Evolutionary conservation across 2,888 invertebrate species (phyloP).

Genomic region (Colletes collaris): DNA sequence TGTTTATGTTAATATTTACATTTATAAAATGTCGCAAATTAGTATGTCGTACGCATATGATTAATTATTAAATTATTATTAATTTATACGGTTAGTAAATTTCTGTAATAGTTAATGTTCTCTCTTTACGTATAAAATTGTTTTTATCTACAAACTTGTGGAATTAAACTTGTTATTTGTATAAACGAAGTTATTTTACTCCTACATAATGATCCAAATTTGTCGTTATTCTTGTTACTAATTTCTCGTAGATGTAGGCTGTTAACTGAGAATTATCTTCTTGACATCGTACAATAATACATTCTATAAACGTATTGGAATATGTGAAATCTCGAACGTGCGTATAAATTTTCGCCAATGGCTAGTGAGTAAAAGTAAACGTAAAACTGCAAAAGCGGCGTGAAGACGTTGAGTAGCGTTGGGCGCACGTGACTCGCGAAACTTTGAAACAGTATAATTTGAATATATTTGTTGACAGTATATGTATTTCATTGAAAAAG

Average conservation of each 20-base stretch:
- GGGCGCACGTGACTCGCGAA: constrained; percentile 40
- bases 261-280: constrained; percentile 11
- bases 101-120: background rate
- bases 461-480: background rate
- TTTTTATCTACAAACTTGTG: constrained; percentile 10
- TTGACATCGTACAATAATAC: constrained; percentile 28
- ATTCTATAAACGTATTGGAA: constrained; percentile 44
- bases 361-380: constrained; percentile 63
- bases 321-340: constrained; percentile 46
- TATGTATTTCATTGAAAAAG: background rate
- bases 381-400: constrained; percentile 63
- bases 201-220: background rate
- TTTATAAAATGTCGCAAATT: background rate
- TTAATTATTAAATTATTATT: constrained; percentile 4
- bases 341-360: constrained; percentile 64
- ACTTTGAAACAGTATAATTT: background rate
- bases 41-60: background rate
- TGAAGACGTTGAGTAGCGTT: constrained; percentile 57
- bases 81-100: background rate
- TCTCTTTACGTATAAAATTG: background rate
- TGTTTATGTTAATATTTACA: constrained; percentile 3
- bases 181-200: background rate
- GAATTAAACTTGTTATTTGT: constrained; percentile 10
- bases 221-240: background rate
- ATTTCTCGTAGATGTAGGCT: background rate